These are phyloP conservation scores for Sterrhoptilus dennistouni DNA, from an alignment of 2,113 vertebrate species.

Conservation along the genomic window DNA sequence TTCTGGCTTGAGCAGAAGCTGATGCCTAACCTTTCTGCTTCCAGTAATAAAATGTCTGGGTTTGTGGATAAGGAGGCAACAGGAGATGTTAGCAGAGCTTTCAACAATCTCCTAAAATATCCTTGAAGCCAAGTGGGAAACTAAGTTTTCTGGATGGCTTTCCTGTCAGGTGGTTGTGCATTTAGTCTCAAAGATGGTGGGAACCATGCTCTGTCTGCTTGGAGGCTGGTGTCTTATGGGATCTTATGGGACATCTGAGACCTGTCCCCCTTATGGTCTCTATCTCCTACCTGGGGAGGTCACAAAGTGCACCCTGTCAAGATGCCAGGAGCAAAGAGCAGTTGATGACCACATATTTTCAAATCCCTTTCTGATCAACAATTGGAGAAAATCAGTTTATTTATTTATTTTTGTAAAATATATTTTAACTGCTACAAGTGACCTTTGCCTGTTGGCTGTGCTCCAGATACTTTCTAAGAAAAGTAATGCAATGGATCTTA, in stretches of 20 bases:
- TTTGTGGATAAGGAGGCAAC: neutral
- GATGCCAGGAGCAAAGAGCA: accelerated
- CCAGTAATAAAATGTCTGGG: neutral
- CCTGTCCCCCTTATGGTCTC: neutral
- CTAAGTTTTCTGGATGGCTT: neutral
- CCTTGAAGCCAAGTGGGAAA: neutral
- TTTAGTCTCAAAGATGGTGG: neutral
- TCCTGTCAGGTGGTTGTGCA: accelerated
- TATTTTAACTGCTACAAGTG: neutral
- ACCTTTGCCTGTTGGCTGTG: neutral
- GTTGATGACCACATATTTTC: neutral
- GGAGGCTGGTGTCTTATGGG: neutral
- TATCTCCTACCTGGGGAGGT: accelerated
- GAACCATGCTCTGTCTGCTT: accelerated
- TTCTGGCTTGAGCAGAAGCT: neutral
- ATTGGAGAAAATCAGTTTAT: neutral
- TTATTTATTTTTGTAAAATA: neutral
- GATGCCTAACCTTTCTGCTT: neutral
- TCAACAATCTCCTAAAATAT: neutral
- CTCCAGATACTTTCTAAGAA: neutral
- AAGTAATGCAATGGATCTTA: neutral
- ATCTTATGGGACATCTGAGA: accelerated
- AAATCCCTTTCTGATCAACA: neutral
- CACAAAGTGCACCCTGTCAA: neutral
- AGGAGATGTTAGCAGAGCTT: neutral